Conservation (phyloP, 2,888 invertebrate genomes). For the Agrotis segetum region DNA sequence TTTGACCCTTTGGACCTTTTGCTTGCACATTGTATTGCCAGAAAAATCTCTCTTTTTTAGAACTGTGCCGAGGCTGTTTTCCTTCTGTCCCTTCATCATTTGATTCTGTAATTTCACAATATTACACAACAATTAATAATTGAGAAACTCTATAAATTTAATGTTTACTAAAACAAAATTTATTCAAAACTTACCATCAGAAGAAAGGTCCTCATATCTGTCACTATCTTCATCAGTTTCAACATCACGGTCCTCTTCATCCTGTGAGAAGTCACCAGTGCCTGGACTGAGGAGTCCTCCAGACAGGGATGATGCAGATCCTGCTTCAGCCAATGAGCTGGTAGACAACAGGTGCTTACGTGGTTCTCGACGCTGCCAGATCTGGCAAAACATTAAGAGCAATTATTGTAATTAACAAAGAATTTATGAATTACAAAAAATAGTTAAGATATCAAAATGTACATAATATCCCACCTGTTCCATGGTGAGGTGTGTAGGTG, state of each 20-base stretch:
- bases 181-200: constrained; percentile 91
- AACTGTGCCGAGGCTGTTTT: constrained; percentile 81
- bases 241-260: constrained; percentile 94
- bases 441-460: background rate
- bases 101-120: constrained; percentile 86
- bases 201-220: constrained; percentile 96
- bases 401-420: too few species aligned
- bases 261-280: constrained; percentile 94
- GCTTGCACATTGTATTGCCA: constrained; percentile 99
- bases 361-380: constrained; percentile 97
- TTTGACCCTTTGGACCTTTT: constrained; percentile 98
- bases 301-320: constrained; percentile 95
- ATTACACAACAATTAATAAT: background rate
- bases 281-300: constrained; percentile 96
- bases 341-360: constrained; percentile 96
- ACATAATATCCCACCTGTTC: constrained; percentile 89
- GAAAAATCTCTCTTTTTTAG: constrained; percentile 96
- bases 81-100: constrained; percentile 91
- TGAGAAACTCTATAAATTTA: background rate
- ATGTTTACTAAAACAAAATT: background rate
- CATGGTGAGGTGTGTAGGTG: constrained; percentile 95
- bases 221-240: constrained; percentile 96
- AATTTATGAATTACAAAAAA: background rate
- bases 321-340: constrained; percentile 96
- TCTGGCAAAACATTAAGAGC: constrained; percentile 79